These are phyloP conservation scores for Gastrophryne carolinensis DNA, from an alignment of 2,797 vertebrate genomes.

Conservation along the genomic window DNA sequence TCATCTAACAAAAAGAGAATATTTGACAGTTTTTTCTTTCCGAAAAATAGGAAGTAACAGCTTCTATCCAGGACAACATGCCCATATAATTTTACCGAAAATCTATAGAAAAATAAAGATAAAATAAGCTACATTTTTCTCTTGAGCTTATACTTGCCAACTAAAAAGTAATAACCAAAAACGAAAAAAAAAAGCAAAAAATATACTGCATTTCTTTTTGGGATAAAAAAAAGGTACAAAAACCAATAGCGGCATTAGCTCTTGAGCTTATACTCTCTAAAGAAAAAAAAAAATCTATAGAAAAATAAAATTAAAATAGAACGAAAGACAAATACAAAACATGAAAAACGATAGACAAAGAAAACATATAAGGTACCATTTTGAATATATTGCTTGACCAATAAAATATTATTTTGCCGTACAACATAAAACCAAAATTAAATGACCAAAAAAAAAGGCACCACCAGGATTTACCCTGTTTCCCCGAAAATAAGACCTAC, in stretches of 20 bases:
- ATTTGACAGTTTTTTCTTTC: too few relatives aligned
- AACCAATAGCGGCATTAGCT: background rate
- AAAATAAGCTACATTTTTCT: background rate
- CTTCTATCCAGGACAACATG: background rate
- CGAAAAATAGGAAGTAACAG: too few relatives aligned
- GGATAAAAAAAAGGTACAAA: background rate
- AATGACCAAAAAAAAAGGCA: background rate
- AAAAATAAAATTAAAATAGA: background rate
- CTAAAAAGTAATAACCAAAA: background rate
- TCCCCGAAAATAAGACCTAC: too few relatives aligned
- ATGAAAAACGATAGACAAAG: background rate
- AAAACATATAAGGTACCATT: too few relatives aligned
- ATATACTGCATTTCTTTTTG: too few relatives aligned
- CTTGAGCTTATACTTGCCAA: background rate
- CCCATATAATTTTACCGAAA: background rate
- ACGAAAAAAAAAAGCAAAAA: background rate
- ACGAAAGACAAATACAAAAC: too few relatives aligned
- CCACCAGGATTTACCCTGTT: too few relatives aligned
- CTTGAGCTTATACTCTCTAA: too few relatives aligned
- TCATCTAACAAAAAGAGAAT: too few relatives aligned
- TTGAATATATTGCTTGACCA: background rate
- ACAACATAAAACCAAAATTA: background rate
- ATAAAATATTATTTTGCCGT: background rate
- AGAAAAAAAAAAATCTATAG: background rate
- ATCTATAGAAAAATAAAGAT: background rate